A percentile compares a stretch with the other conserved stretches of the same genome.
Evolutionary conservation across 2,888 invertebrate genomes (phyloP).

Genomic region (Agrochola litura): DNA sequence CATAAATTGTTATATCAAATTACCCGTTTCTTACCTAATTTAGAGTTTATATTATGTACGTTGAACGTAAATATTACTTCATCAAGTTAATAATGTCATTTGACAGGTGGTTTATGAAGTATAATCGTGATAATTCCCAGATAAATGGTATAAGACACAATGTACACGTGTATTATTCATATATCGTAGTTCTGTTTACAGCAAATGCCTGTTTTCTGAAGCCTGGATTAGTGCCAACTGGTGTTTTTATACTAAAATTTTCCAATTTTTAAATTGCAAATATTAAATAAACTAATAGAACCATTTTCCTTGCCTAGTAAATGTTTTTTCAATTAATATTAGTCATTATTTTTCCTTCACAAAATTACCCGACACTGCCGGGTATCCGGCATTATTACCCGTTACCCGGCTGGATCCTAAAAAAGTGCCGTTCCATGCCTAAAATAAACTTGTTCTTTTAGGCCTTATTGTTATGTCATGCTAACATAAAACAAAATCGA

Average conservation of each 20-base stretch:
- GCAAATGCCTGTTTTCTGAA: neutral
- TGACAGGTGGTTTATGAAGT: neutral
- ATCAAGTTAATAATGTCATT: conserved; percentile 37
- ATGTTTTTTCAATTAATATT: neutral
- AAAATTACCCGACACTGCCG: too few relatives aligned
- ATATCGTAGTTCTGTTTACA: neutral
- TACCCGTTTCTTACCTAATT: conserved; percentile 69
- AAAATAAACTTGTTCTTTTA: neutral
- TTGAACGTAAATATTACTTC: conserved; percentile 39
- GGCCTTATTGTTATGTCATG: neutral
- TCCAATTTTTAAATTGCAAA: neutral
- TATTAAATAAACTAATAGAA: neutral
- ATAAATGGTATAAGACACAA: neutral
- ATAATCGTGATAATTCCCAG: neutral
- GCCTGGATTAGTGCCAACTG: neutral
- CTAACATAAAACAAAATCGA: neutral
- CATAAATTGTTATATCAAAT: conserved; percentile 71
- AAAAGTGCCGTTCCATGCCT: too few relatives aligned
- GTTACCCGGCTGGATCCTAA: too few relatives aligned
- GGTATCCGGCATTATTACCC: too few relatives aligned
- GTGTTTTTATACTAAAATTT: too few relatives aligned
- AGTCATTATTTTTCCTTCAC: neutral
- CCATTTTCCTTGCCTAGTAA: neutral
- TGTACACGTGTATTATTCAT: too few relatives aligned
- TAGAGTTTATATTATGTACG: conserved; percentile 36